Evolutionary conservation across 2,113 vertebrate genomes (phyloP).

Genomic region (Tupaia tana): DNA sequence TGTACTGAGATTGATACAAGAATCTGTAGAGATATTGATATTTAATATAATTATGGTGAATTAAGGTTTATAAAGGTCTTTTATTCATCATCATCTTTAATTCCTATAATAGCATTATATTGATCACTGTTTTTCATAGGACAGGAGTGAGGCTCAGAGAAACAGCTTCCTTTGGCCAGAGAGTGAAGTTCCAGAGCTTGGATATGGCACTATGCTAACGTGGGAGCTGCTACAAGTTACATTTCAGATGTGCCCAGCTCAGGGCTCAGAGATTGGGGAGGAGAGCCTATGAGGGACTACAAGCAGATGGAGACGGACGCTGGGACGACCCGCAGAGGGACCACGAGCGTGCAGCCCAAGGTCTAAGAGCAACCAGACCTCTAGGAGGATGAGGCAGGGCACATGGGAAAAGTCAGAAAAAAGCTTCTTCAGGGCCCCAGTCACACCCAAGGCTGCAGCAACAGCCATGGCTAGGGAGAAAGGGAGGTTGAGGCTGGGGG

Average conservation of each 20-base stretch:
- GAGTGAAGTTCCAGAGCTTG: not conserved
- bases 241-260: not conserved
- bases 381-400: not conserved
- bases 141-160: not conserved
- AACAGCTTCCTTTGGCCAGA: not conserved
- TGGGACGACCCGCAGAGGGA: not conserved
- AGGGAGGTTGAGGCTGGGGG: not conserved
- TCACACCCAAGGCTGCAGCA: not conserved
- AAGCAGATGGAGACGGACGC: not conserved
- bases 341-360: accelerated
- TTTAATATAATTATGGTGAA: not conserved
- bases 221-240: not conserved
- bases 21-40: no score
- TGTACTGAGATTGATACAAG: not conserved
- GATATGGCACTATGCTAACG: not conserved
- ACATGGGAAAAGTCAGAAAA: not conserved
- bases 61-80: not conserved
- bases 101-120: not conserved
- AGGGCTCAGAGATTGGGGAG: not conserved
- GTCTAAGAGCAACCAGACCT: not conserved
- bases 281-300: accelerated
- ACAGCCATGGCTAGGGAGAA: not conserved
- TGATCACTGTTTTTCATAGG: not conserved
- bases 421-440: not conserved
- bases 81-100: not conserved